A percentile compares a stretch with the other conserved stretches of the same genome.
Conservation (phyloP, 2,888 invertebrate genomes). For the Melinopterus prodromus region DNA sequence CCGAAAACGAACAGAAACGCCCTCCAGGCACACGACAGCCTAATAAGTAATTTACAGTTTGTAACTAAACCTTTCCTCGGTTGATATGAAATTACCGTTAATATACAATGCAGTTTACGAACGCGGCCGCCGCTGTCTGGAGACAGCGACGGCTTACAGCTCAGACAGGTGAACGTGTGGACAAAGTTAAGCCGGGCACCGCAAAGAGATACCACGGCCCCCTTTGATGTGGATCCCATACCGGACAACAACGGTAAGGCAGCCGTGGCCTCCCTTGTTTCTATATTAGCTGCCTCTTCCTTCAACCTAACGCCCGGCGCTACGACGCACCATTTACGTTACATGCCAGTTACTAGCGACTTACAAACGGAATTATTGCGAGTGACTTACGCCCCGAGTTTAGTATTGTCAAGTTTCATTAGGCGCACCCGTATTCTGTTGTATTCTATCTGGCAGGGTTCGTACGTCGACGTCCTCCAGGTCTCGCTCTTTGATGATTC, state of each 20-base stretch:
- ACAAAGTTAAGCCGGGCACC: conserved; percentile 37
- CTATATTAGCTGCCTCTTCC: not conserved
- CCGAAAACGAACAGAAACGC: not conserved
- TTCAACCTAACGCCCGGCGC: conserved; percentile 8
- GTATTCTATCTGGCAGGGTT: not conserved
- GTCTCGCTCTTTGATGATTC: conserved; percentile 4
- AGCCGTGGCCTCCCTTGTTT: conserved; percentile 26
- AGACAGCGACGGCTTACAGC: conserved; percentile 36
- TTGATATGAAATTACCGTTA: conserved; percentile 36
- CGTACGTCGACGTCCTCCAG: not conserved
- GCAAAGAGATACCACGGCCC: conserved; percentile 32
- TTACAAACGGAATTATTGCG: conserved; percentile 60
- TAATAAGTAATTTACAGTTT: conserved; percentile 29
- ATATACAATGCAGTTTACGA: conserved; percentile 37
- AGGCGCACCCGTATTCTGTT: conserved; percentile 20
- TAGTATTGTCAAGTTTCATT: conserved; percentile 47
- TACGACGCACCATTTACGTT: conserved; percentile 19
- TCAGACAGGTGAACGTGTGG: conserved; percentile 38
- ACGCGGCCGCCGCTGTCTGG: conserved; percentile 32
- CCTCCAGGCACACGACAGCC: conserved; percentile 5
- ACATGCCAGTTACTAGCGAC: conserved; percentile 40
- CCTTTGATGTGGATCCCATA: conserved; percentile 38
- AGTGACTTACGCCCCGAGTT: conserved; percentile 53
- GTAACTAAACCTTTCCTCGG: conserved; percentile 31
- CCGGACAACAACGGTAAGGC: conserved; percentile 33